phyloP scores from a whole-genome alignment of 2,113 vertebrate species.

The Caracal caracal region DNA sequence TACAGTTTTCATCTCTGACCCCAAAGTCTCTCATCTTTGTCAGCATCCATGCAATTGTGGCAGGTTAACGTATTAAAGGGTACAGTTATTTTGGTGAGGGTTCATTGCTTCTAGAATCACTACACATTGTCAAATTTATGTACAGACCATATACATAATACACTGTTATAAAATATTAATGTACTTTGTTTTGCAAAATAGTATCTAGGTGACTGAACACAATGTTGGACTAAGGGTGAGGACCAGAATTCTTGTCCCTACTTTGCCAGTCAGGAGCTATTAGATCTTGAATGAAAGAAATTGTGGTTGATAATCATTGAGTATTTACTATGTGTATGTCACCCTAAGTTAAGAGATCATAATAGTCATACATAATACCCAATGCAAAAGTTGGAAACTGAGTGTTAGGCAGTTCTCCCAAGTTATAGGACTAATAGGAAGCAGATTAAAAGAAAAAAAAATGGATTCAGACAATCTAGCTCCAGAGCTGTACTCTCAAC shows the following conservation, averaged over 20 bases:
- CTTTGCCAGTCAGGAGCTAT: neutral
- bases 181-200: neutral
- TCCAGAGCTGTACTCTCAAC: neutral
- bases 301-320: neutral
- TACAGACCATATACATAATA: neutral
- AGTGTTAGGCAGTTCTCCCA: neutral
- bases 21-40: neutral
- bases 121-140: neutral
- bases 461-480: neutral
- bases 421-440: accelerated
- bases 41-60: neutral
- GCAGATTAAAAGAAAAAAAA: too few relatives aligned
- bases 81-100: neutral
- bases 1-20: neutral
- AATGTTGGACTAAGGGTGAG: neutral
- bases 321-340: neutral
- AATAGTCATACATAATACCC: neutral
- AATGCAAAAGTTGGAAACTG: neutral
- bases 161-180: neutral
- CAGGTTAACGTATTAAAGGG: neutral
- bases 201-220: neutral
- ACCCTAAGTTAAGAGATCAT: neutral
- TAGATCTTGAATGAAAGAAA: neutral
- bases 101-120: neutral
- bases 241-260: neutral